Conservation (phyloP, 2,113 vertebrate species). For the Bostrychus sinensis region DNA sequence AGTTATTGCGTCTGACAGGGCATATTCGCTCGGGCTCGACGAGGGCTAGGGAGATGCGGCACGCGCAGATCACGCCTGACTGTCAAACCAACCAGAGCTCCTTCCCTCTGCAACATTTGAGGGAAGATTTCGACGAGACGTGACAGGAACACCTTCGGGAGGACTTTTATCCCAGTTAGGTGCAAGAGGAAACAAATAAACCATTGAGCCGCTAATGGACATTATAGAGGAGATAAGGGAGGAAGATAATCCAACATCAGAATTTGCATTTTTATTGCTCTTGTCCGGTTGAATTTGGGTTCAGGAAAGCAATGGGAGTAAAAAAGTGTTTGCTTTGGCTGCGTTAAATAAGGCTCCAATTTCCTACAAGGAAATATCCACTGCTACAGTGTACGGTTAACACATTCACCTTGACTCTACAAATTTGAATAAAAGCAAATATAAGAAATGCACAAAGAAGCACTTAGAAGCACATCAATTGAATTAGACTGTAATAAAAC, state of each 20-base stretch:
- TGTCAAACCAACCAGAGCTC: slow-evolving; percentile 30
- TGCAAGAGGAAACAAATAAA: slow-evolving; percentile 47
- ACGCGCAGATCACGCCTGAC: slow-evolving; percentile 21
- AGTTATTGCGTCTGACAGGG: slow-evolving; percentile 71
- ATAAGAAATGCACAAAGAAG: too few relatives aligned
- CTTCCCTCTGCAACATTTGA: slow-evolving; percentile 22
- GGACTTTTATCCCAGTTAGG: slow-evolving; percentile 40
- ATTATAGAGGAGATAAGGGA: slow-evolving; percentile 44
- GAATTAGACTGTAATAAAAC: too few relatives aligned
- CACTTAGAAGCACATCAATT: too few relatives aligned
- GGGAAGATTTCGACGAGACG: slow-evolving; percentile 40
- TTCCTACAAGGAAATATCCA: background rate
- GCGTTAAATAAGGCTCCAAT: slow-evolving; percentile 1
- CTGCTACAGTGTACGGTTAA: too few relatives aligned
- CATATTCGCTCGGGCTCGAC: slow-evolving; percentile 52
- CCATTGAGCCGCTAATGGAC: slow-evolving; percentile 47
- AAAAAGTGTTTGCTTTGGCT: slow-evolving; percentile 12
- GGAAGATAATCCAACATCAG: slow-evolving; percentile 34
- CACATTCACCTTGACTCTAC: too few relatives aligned
- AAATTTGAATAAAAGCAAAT: too few relatives aligned
- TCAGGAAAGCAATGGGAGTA: slow-evolving; percentile 1
- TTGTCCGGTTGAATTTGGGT: slow-evolving; percentile 53
- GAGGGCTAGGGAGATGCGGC: slow-evolving; percentile 34
- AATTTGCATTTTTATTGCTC: slow-evolving; percentile 75
- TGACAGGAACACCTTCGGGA: slow-evolving; percentile 45